Conservation (phyloP, 2,113 vertebrate genomes). For the Lipophrys pholis region DNA sequence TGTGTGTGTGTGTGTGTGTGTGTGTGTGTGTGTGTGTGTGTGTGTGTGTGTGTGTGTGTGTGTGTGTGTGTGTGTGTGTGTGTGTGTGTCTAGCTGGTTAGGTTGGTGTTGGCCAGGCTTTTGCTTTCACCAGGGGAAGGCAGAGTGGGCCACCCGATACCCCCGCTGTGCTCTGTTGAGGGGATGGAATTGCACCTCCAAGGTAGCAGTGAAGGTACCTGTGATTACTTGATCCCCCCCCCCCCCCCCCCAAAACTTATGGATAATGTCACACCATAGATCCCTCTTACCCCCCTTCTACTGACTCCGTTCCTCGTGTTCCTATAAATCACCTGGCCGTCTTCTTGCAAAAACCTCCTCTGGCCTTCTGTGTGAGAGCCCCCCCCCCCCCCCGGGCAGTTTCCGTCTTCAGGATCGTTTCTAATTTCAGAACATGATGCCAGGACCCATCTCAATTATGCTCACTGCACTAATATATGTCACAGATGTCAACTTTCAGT, state of each 20-base stretch:
- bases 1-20: slow-evolving; percentile 27
- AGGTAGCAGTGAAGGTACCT: slow-evolving; percentile 71
- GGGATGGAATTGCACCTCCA: slow-evolving; percentile 79
- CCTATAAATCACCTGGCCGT: slow-evolving; percentile 72
- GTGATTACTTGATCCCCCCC: slow-evolving; percentile 61
- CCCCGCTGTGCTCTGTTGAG: slow-evolving; percentile 65
- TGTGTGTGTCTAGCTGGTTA: slow-evolving; percentile 57
- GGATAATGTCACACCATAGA: slow-evolving; percentile 63
- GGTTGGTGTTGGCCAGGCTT: slow-evolving; percentile 61
- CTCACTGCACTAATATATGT: slow-evolving; percentile 59
- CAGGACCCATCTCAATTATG: slow-evolving; percentile 67
- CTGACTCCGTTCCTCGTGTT: slow-evolving; percentile 49
- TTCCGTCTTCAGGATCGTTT: slow-evolving; percentile 59
- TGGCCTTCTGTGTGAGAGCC: background rate
- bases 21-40: slow-evolving; percentile 21
- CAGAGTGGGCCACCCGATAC: slow-evolving; percentile 66
- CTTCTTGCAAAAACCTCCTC: slow-evolving; percentile 1
- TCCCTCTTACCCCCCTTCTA: background rate
- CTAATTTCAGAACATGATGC: slow-evolving; percentile 76
- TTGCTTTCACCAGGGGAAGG: slow-evolving; percentile 53
- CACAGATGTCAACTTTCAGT: slow-evolving; percentile 57
- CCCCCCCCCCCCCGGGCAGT: slow-evolving; percentile 47
- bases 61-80: slow-evolving; percentile 14
- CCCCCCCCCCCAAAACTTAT: slow-evolving; percentile 25
- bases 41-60: slow-evolving; percentile 22